Conservation (phyloP, 2,888 invertebrate genomes). For the Pristionchus entomophagus region DNA sequence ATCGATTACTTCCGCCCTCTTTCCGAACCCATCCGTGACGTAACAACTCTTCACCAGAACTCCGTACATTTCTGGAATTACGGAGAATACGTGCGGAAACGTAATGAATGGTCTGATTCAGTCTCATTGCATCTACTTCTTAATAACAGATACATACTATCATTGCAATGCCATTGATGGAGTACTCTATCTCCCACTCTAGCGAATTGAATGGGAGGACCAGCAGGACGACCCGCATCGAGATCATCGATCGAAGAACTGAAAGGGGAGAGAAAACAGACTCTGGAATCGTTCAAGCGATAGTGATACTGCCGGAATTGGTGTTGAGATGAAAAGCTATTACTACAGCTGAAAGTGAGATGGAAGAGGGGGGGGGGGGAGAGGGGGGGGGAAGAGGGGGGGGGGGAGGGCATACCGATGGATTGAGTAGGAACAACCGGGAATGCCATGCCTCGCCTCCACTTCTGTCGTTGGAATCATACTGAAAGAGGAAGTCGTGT, state of each 20-base stretch:
- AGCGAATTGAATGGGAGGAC: conserved; percentile 74
- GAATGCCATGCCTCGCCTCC: conserved; percentile 74
- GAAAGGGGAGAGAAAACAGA: too few species aligned
- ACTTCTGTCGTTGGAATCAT: conserved; percentile 76
- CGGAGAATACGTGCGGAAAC: neutral
- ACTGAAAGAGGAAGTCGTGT: too few species aligned
- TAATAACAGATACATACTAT: conserved; percentile 64
- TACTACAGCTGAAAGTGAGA: too few species aligned
- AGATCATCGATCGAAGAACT: conserved; percentile 61
- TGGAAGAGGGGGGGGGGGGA: neutral
- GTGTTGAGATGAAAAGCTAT: too few species aligned
- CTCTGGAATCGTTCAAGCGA: too few species aligned
- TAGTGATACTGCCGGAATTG: too few species aligned
- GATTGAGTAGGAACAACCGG: conserved; percentile 75
- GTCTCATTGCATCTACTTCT: neutral
- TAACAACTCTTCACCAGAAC: conserved; percentile 76
- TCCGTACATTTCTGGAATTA: conserved; percentile 75
- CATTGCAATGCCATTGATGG: conserved; percentile 76
- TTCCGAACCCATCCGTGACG: conserved; percentile 75
- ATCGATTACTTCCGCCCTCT: conserved; percentile 74
- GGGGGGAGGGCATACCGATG: conserved; percentile 57
- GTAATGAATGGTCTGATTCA: neutral
- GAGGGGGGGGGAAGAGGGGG: neutral
- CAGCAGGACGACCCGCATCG: conserved; percentile 70
- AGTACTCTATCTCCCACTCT: conserved; percentile 75